Percentiles rank a stretch among this genome's conserved stretches.
phyloP scores from a whole-genome alignment of 2,888 invertebrate species.

The Lacanobia oleracea region DNA sequence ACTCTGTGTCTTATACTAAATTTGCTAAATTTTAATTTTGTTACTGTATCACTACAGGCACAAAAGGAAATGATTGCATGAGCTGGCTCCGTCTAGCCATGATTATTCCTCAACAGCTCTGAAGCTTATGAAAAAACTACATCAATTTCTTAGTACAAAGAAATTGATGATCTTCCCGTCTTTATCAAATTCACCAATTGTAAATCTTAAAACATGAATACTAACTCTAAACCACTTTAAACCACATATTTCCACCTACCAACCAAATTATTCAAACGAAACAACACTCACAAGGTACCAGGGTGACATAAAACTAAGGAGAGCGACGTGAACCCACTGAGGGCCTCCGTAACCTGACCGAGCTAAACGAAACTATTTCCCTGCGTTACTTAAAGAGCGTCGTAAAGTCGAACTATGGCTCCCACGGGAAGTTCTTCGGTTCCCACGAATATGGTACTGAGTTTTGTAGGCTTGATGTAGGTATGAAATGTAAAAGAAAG shows the following conservation, averaged over 20 bases:
- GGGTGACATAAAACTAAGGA: conserved; percentile 57
- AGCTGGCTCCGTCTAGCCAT: no score
- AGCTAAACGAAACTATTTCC: conserved; percentile 75
- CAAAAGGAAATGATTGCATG: no score
- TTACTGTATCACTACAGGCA: no score
- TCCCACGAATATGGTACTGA: conserved; percentile 45
- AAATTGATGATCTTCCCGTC: no score
- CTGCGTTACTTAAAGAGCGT: conserved; percentile 72
- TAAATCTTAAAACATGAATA: background rate
- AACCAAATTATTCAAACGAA: conserved; percentile 43
- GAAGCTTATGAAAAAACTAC: no score
- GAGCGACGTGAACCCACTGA: conserved; percentile 51
- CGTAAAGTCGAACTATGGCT: conserved; percentile 72
- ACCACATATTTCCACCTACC: conserved; percentile 28
- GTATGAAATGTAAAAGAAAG: conserved; percentile 6
- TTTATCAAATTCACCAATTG: no score
- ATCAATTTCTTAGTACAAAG: no score
- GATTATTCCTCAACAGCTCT: no score
- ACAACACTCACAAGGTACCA: conserved; percentile 42
- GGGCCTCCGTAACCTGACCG: conserved; percentile 57
- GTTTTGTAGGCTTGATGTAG: conserved; percentile 38
- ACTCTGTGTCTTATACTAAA: no score
- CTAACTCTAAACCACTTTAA: background rate
- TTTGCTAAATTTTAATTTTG: no score
- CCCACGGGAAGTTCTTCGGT: conserved; percentile 65